phyloP scores from a whole-genome alignment of 2,888 invertebrate genomes.

The Sycophila texana region DNA sequence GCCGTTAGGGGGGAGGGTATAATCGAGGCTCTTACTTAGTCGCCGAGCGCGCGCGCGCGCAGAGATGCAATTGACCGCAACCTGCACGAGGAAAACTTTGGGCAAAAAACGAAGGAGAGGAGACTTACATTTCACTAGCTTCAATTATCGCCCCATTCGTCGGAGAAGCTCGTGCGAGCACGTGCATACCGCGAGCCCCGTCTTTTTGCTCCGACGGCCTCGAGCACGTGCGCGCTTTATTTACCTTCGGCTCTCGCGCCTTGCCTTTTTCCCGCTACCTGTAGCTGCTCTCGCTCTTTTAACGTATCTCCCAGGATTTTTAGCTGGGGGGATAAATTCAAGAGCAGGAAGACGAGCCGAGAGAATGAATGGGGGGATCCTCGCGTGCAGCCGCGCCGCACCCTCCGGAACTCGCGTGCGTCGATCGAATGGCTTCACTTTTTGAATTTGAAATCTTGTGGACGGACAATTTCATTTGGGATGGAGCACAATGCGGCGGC shows the following conservation, averaged over 20 bases:
- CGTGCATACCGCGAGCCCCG: too few species aligned
- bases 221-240: slow-evolving; percentile 3
- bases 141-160: slow-evolving; percentile 42
- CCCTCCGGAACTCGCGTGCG: neutral
- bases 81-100: too few species aligned
- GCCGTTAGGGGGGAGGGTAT: too few species aligned
- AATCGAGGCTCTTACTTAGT: too few species aligned
- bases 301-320: neutral
- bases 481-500: neutral
- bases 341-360: slow-evolving; percentile 11
- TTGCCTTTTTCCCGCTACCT: neutral
- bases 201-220: neutral
- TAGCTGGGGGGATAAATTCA: slow-evolving; percentile 15
- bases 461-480: slow-evolving; percentile 1
- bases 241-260: slow-evolving; percentile 13
- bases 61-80: too few species aligned
- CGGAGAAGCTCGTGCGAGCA: neutral
- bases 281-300: slow-evolving; percentile 5
- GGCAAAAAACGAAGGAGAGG: slow-evolving; percentile 1
- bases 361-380: neutral
- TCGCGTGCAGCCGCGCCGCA: slow-evolving; percentile 4
- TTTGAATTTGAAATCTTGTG: slow-evolving; percentile 19
- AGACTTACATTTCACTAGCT: slow-evolving; percentile 45
- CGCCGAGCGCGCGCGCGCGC: too few species aligned
- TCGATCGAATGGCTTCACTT: neutral